These are phyloP conservation scores for Myocastor coypus DNA, from an alignment of 2,113 vertebrate genomes.

Conservation along the genomic window DNA sequence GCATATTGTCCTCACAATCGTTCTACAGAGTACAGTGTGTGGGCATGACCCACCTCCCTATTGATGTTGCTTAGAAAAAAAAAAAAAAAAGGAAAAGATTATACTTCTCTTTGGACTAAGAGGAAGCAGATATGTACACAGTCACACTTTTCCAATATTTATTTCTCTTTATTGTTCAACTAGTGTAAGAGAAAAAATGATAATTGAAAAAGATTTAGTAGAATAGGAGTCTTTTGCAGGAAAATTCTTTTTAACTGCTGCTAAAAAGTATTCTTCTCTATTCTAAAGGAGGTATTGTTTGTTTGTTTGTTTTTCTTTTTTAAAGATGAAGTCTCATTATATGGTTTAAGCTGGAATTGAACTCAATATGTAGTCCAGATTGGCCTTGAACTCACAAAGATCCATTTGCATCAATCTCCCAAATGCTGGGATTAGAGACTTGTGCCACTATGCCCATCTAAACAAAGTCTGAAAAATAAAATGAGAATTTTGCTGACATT, in stretches of 20 bases:
- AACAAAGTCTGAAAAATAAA: background rate
- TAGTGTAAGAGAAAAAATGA: background rate
- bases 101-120: too few species aligned
- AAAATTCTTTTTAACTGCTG: background rate
- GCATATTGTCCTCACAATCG: too few species aligned
- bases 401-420: background rate
- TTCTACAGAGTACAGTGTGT: too few species aligned
- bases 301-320: background rate
- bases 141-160: slow-evolving; percentile 4
- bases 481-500: background rate
- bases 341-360: background rate
- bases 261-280: slow-evolving; percentile 31
- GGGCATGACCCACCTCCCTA: too few species aligned
- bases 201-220: background rate
- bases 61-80: too few species aligned
- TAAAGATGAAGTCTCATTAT: background rate
- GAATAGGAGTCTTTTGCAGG: background rate
- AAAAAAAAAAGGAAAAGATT: too few species aligned
- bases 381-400: background rate
- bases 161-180: background rate
- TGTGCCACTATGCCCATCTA: background rate
- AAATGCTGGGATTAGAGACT: background rate
- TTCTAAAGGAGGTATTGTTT: background rate
- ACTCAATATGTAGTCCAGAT: background rate
- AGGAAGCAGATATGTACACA: too few species aligned